Base-by-base conservation (phyloP, 2,797 vertebrate genomes). In the Myotis planiceps region DNA sequence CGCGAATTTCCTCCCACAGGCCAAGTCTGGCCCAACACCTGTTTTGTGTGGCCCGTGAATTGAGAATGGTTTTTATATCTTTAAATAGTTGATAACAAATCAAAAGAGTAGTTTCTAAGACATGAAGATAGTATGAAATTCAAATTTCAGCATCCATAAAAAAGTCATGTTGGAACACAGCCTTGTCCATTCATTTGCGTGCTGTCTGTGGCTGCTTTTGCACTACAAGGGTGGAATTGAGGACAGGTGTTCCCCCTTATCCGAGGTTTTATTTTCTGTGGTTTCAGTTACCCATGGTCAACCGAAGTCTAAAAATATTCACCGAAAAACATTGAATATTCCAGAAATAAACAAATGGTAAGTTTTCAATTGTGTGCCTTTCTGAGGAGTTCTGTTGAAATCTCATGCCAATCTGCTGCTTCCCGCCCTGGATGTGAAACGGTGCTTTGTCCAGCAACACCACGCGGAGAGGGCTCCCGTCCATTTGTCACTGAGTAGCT, bases 181-280 rank as follows among this genome's bases (percentile, higher is more conserved):
- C 9, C 34, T 23, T 32, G 29, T 10, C 27, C 8, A 2, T 47
- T 68, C 25, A 14, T 75, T 93, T 74, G 89, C 2, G 0, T 42
- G 2, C 32, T 14, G 25, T 49, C 74, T 23, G 0, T 27, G 63
- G 78, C 18, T 45, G n/a, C 37, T 84, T 78, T 87, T 4, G 2
- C 0, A 5, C 32, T 32, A 3, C 2, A 9, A 0, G 3, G 1
- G 19, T 42, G 6, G 58, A n/a, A 15, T 29, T 9, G 3, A 42
- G 21, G 21, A 9, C 29, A 32, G 37, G 13, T n/a, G 39, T 15
- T 12, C 18, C 74, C n/a, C 47, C 10, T 75, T 32, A 51, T 32
- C 39, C 0, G 18, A 3, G 39, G 18, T 65, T 81, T 45, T 16
- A 8, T 74, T 74, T n/a, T 16, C 49, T 18, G 49, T 39, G 32